Base-by-base conservation (phyloP, 2,113 vertebrate species). In the Corvus cornix region DNA sequence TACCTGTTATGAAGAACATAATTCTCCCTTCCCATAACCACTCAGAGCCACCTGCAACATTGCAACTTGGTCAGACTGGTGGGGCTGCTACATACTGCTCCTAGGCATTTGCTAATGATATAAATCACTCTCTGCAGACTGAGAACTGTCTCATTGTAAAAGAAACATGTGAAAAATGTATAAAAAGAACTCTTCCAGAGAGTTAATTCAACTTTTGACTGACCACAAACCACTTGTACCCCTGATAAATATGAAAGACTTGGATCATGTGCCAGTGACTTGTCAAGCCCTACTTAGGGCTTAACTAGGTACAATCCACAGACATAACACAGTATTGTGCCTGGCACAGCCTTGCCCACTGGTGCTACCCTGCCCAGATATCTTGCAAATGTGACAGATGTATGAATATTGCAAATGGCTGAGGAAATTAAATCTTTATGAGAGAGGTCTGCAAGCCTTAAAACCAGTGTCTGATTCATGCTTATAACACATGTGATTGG, bases 161-260 rank as follows among this genome's bases (percentile, higher is more conserved):
- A 83, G 87, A 95, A 95, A 46, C 74, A 95, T 70, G 84, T 53
- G 62, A 94, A 97, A 95, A 95, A 96, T 80, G 58, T 74, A 85
- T 33, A 30, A 78, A 81, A 49, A 96, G 87, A 82, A 21, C 59
- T 94, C 89, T 95, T 95, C 84, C 89, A 94, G 82, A 63, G 82
- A 96, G 68, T 60, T 78, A 63, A 94, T 95, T 95, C 39, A 80
- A 12, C 78, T 94, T 95, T 56, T 80, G 35, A 94, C 91, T 96
- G 87, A 96, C 95, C 95, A 96, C 95, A 96, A 97, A 97, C 93
- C 94, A 94, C 89, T 97, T 62, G 80, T 91, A 83, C 46, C 93
- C 63, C 63, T 89, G 93, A 94, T 94, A 94, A 97, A 96, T 83
- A 87, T n/a, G 58, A 74, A 90, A 63, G 81, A 70, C 91, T 95